Conservation (phyloP, 2,888 invertebrate genomes). For the Ametastegia equiseti region DNA sequence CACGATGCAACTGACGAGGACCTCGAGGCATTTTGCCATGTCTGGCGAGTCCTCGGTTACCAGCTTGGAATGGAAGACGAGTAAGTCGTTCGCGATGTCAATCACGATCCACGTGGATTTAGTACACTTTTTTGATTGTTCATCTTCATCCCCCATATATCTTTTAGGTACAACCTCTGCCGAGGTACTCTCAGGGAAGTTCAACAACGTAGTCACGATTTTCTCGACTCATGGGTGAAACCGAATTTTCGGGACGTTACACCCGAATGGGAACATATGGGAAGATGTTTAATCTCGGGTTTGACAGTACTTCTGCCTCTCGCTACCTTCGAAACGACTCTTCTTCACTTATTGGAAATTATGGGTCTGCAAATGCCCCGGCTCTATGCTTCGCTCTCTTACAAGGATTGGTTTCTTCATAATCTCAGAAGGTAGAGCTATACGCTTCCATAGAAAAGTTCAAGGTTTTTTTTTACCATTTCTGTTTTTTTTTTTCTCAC, state of each 20-base stretch:
- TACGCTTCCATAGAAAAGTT: constrained; percentile 42
- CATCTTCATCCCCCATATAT: no score
- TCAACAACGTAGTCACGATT: constrained; percentile 55
- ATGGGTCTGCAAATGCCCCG: constrained; percentile 64
- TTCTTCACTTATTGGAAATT: constrained; percentile 67
- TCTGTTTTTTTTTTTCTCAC: no score
- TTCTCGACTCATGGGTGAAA: constrained; percentile 57
- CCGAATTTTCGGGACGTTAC: constrained; percentile 59
- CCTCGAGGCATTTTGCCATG: constrained; percentile 77
- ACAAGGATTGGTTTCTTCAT: constrained; percentile 56
- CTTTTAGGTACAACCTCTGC: constrained; percentile 59
- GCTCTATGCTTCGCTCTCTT: constrained; percentile 60
- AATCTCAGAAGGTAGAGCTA: constrained; percentile 56
- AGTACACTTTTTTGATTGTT: no score
- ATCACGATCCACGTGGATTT: not conserved
- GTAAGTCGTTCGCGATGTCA: constrained; percentile 55
- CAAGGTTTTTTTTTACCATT: not conserved
- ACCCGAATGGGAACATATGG: constrained; percentile 43
- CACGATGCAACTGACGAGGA: constrained; percentile 73
- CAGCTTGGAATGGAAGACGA: constrained; percentile 76
- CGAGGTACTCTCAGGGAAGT: constrained; percentile 60
- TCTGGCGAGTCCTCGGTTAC: constrained; percentile 78
- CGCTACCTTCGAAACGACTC: constrained; percentile 56
- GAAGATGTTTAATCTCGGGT: constrained; percentile 42
- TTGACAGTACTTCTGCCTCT: constrained; percentile 58